Evolutionary conservation across 2,888 invertebrate species (phyloP).

Genomic region (Nyleta sp.): DNA sequence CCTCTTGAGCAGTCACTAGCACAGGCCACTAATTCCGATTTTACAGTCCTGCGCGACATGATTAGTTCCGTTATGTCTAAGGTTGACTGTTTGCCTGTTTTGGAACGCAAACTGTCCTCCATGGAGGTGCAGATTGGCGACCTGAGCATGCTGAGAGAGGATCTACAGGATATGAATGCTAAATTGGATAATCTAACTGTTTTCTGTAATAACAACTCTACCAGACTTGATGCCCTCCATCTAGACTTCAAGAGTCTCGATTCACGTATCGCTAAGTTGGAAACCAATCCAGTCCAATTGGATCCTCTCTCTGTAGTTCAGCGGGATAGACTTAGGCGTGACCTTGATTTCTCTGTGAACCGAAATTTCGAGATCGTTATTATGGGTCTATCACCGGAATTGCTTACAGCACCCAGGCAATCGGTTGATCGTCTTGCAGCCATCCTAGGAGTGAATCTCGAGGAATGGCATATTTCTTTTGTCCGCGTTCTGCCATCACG

Average conservation of each 20-base stretch:
- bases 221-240: neutral
- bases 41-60: neutral
- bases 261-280: neutral
- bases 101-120: neutral
- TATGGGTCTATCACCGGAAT: conserved; percentile 1
- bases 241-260: neutral
- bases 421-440: too few species aligned
- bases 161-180: neutral
- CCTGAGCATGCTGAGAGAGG: neutral
- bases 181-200: neutral
- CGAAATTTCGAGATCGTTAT: neutral
- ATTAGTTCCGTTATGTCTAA: neutral
- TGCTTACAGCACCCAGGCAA: neutral
- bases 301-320: neutral
- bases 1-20: too few species aligned
- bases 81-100: neutral
- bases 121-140: neutral
- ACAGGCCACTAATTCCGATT: too few species aligned
- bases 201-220: neutral
- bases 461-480: too few species aligned
- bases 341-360: conserved; percentile 1
- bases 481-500: too few species aligned
- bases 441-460: too few species aligned
- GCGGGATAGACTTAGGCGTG: neutral
- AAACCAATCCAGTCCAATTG: neutral